phyloP scores from a whole-genome alignment of 2,888 invertebrate species.

The Heliconius sara region DNA sequence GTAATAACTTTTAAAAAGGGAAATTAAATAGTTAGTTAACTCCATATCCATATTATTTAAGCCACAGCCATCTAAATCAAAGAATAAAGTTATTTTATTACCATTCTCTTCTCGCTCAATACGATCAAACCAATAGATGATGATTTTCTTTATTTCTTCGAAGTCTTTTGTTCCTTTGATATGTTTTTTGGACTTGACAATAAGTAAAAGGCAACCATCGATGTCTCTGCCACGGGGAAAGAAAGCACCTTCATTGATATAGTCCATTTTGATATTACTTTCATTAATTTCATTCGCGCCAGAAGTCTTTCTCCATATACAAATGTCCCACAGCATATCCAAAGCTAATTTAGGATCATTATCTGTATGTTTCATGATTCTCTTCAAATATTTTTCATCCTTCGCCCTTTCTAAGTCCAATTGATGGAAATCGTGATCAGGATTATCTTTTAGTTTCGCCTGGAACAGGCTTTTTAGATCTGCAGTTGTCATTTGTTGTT shows the following conservation, averaged over 20 bases:
- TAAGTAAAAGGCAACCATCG: constrained; percentile 90
- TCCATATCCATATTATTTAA: constrained; percentile 96
- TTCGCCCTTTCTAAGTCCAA: constrained; percentile 87
- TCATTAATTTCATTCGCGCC: constrained; percentile 89
- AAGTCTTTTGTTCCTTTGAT: constrained; percentile 90
- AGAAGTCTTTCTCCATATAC: constrained; percentile 90
- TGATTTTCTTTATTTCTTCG: constrained; percentile 89
- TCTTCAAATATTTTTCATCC: constrained; percentile 86
- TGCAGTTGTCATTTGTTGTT: constrained; percentile 48
- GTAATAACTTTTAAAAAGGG: constrained; percentile 93
- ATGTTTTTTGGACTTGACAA: constrained; percentile 92
- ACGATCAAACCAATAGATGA: constrained; percentile 94
- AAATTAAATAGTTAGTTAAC: constrained; percentile 93
- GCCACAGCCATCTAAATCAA: constrained; percentile 95
- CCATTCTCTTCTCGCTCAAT: constrained; percentile 90
- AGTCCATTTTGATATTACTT: constrained; percentile 86
- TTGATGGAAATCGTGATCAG: constrained; percentile 75
- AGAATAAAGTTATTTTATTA: constrained; percentile 91
- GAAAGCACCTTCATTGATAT: constrained; percentile 88
- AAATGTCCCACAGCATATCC: constrained; percentile 89
- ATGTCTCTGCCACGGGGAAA: constrained; percentile 91
- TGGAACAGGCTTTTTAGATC: constrained; percentile 55
- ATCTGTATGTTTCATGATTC: constrained; percentile 89
- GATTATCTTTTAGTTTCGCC: constrained; percentile 51
- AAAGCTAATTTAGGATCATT: constrained; percentile 85